Conservation (phyloP, 1,140 invertebrate species). For the Hestina assimilis region DNA sequence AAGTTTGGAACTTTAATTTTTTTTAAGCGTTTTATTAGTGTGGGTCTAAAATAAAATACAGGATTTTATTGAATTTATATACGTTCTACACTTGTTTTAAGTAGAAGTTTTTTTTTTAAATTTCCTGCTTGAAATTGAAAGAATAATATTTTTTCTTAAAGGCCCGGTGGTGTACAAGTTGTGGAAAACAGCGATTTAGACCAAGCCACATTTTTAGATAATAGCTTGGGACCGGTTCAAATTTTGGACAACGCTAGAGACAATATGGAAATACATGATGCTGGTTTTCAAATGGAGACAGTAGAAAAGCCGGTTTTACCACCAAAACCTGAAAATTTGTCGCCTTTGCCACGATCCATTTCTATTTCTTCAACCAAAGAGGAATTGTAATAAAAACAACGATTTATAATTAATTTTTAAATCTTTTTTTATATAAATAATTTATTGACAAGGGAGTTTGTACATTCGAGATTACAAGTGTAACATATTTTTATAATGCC, state of each 20-base stretch:
- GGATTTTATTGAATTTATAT: no score
- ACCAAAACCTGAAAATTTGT: conserved; percentile 50
- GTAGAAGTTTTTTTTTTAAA: no score
- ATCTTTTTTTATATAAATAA: conserved; percentile 3
- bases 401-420: background rate
- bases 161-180: conserved; percentile 12
- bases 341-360: conserved; percentile 28
- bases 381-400: conserved; percentile 5
- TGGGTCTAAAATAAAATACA: no score
- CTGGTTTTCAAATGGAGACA: background rate
- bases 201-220: background rate
- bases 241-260: background rate
- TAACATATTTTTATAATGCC: background rate
- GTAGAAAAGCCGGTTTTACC: conserved; percentile 51
- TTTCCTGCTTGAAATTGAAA: background rate
- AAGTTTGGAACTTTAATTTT: no score
- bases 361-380: conserved; percentile 22
- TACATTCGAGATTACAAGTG: no score
- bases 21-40: no score
- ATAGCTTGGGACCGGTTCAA: background rate
- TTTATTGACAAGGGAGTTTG: conserved; percentile 5
- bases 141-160: background rate
- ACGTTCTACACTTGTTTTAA: no score
- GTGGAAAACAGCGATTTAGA: conserved; percentile 3
- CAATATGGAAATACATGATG: background rate